Base-by-base conservation (phyloP, 37 sponge, comb jelly and placozoan species). In the Crambe crambe region DNA sequence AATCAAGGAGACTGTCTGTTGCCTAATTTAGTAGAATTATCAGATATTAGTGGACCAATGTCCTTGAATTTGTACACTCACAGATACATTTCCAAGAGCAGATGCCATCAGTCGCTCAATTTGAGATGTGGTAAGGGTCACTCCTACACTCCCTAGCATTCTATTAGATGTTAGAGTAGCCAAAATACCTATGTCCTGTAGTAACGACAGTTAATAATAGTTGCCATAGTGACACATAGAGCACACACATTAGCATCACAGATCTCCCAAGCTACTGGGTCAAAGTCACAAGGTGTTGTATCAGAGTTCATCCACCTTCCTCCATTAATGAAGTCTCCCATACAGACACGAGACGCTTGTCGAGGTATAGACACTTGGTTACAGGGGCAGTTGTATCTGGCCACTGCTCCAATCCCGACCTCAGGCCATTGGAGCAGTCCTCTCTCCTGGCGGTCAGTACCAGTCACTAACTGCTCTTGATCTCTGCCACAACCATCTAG, bases 241-340 rank as follows among this genome's bases (percentile, higher is more conserved):
- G 4, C 25, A 23, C 63, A 27, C 25, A 23, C 69, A 36, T 2
- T 37, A 10, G 37, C 30, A 68, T 47, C 9, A 32, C 74, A 73
- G 56, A 73, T 54, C 35, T 56, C 27, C 56, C 57, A 51, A 27
- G 65, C 44, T 4, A 42, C 9, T 0, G 42, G 15, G 31, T 65
- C 47, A 40, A 89, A 83, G 36, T 89, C 32, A 41, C 89, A 89
- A 1, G 42, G 30, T 26, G 43, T 22, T 2, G 30, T 37, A 31
- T 68, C 29, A 36, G 84, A 73, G 2, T 56, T 31, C 26, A 44
- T 29, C 89, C 89, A 89, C 54, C 31, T 21, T 56, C 68, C 84
- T 68, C 84, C 80, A 79, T n/a, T 42, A 10, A 23, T 38, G 65
- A 79, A 89, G 39, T 79, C 38, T 30, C 89, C 89, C 21, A 40